Conservation (phyloP, 92 coral and sea anemone genomes). For the Nematostella vectensis region DNA sequence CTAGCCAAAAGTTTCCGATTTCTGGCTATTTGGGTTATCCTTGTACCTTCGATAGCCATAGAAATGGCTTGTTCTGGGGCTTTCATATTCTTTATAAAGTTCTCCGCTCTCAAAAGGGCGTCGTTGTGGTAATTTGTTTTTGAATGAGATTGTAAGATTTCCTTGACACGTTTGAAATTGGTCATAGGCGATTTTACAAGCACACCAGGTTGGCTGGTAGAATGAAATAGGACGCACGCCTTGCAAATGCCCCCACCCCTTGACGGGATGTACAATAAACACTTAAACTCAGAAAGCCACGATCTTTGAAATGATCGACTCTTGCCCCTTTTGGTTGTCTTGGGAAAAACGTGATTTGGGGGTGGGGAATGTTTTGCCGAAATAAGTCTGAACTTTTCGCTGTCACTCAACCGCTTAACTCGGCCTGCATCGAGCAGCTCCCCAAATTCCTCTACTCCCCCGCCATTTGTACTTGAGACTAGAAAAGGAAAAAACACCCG, state of each 20-base stretch:
- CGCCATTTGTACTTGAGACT: no score
- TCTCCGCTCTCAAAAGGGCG: conserved; percentile 3
- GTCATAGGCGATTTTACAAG: conserved; percentile 5
- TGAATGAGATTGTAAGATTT: background rate
- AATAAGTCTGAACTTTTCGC: no score
- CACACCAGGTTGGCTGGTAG: conserved; percentile 7
- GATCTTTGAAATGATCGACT: background rate
- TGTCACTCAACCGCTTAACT: no score
- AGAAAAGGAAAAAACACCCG: no score
- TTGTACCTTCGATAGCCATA: background rate
- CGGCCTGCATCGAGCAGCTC: no score
- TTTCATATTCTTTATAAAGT: background rate
- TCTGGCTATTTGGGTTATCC: background rate
- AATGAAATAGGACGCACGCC: background rate
- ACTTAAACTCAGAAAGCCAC: background rate
- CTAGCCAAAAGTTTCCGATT: conserved; percentile 4
- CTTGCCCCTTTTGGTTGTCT: background rate
- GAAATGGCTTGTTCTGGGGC: conserved; percentile 4
- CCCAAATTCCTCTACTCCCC: no score
- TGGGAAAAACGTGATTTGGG: no score
- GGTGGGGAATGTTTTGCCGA: no score
- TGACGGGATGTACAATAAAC: background rate
- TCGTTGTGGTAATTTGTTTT: conserved; percentile 2
- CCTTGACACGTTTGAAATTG: background rate
- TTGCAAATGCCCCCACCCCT: background rate